A percentile compares a stretch with the other conserved stretches of the same genome.
These are phyloP conservation scores for Bufotes viridis DNA, from an alignment of 2,797 vertebrate species.

Conservation along the genomic window DNA sequence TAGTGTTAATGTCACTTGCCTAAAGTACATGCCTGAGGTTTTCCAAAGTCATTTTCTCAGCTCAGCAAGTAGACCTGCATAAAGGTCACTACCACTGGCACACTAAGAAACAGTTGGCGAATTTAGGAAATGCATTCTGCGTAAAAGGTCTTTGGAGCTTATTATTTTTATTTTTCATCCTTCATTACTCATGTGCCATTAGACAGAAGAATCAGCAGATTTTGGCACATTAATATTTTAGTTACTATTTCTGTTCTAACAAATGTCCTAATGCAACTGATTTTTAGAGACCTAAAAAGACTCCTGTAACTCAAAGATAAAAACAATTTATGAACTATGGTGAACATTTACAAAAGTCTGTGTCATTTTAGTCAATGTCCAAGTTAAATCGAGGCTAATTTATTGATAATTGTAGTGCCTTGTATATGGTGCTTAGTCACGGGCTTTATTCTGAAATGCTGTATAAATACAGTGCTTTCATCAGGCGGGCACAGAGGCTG, in stretches of 20 bases:
- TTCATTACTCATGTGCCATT: slow-evolving; percentile 32
- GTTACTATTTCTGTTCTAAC: not conserved
- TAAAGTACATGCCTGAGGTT: slow-evolving; percentile 56
- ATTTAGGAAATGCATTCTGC: slow-evolving; percentile 1
- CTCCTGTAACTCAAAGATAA: not conserved
- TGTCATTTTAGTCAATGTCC: not conserved
- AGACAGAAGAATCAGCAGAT: not conserved
- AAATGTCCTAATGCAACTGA: not conserved
- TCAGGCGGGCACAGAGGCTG: too few species aligned
- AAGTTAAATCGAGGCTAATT: not conserved
- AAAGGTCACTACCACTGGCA: slow-evolving; percentile 50
- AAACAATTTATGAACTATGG: not conserved
- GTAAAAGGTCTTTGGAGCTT: slow-evolving; percentile 32
- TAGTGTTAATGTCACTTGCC: slow-evolving; percentile 54
- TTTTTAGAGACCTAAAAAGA: not conserved
- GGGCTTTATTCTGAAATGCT: too few species aligned
- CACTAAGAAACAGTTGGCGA: slow-evolving; percentile 33
- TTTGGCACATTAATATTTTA: slow-evolving; percentile 10
- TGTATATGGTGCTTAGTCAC: too few species aligned
- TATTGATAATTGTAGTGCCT: not conserved
- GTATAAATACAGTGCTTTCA: too few species aligned
- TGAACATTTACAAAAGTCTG: not conserved
- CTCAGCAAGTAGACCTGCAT: slow-evolving; percentile 56
- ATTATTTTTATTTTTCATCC: slow-evolving; percentile 13
- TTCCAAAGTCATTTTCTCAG: slow-evolving; percentile 50